Evolutionary conservation across 2,113 vertebrate species (phyloP).

Genomic region (Rhea americana): DNA sequence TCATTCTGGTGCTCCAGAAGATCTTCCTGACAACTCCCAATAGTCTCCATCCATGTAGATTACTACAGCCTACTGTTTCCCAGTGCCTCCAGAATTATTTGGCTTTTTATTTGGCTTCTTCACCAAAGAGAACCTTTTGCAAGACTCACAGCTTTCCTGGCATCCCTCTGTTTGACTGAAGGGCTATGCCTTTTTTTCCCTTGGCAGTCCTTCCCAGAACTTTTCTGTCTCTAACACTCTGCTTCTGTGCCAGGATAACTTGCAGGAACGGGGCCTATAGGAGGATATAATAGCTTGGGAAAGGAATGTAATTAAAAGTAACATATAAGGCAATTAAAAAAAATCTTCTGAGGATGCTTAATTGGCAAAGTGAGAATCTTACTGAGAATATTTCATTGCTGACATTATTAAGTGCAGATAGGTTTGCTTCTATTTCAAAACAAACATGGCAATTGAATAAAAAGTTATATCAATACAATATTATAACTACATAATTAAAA

Average conservation of each 20-base stretch:
- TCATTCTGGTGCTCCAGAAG: not conserved
- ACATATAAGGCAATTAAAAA: slow-evolving; percentile 42
- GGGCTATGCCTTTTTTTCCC: not conserved
- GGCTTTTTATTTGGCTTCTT: not conserved
- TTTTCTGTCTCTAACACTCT: slow-evolving; percentile 22
- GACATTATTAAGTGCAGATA: slow-evolving; percentile 56
- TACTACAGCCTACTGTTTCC: not conserved
- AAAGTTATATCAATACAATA: not conserved
- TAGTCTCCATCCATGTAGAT: not conserved
- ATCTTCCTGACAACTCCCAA: not conserved
- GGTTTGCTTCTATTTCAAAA: slow-evolving; percentile 52
- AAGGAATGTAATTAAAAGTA: slow-evolving; percentile 70
- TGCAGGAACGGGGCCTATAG: slow-evolving; percentile 45
- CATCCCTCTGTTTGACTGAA: slow-evolving; percentile 29
- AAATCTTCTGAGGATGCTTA: slow-evolving; percentile 27
- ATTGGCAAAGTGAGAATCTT: slow-evolving; percentile 45
- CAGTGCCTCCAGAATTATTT: not conserved
- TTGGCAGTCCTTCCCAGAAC: not conserved
- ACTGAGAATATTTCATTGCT: slow-evolving; percentile 63
- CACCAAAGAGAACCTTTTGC: not conserved
- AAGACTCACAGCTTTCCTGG: not conserved
- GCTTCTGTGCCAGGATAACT: slow-evolving; percentile 56
- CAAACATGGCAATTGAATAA: slow-evolving; percentile 48
- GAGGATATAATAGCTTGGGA: slow-evolving; percentile 59
- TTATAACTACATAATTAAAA: not conserved